phyloP scores from a whole-genome alignment of 1,140 invertebrate genomes.

The Campodea augens region DNA sequence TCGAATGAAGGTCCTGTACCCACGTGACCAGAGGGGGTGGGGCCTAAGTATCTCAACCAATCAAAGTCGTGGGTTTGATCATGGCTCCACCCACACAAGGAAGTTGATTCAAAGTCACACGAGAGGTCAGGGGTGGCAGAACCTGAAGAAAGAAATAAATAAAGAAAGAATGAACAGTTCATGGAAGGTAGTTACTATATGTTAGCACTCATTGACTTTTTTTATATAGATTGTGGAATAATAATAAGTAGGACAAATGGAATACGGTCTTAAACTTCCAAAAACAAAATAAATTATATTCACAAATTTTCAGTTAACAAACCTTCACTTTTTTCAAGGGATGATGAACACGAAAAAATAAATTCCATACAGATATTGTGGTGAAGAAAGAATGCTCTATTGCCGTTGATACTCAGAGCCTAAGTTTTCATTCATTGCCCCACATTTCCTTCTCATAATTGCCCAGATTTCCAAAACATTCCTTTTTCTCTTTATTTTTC shows the following conservation, averaged over 20 bases:
- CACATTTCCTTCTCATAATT: no score
- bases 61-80: constrained; percentile 53
- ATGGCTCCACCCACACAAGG: constrained; percentile 53
- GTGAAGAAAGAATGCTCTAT: no score
- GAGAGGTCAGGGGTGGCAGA: constrained; percentile 12
- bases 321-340: no score
- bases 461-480: no score
- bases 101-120: constrained; percentile 48
- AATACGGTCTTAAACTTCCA: no score
- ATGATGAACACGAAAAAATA: background rate
- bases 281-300: no score
- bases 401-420: no score
- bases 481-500: no score
- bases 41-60: constrained; percentile 42
- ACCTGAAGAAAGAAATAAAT: background rate
- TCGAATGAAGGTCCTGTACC: constrained; percentile 52
- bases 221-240: constrained; percentile 2
- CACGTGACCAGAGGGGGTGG: constrained; percentile 40
- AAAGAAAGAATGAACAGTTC: background rate
- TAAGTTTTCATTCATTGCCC: no score
- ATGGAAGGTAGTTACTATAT: background rate
- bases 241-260: constrained; percentile 7
- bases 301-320: no score
- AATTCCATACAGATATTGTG: constrained; percentile 1
- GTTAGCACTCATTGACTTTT: no score